phyloP scores from a whole-genome alignment of 2,113 vertebrate genomes.

The Campylorhamphus procurvoides region DNA sequence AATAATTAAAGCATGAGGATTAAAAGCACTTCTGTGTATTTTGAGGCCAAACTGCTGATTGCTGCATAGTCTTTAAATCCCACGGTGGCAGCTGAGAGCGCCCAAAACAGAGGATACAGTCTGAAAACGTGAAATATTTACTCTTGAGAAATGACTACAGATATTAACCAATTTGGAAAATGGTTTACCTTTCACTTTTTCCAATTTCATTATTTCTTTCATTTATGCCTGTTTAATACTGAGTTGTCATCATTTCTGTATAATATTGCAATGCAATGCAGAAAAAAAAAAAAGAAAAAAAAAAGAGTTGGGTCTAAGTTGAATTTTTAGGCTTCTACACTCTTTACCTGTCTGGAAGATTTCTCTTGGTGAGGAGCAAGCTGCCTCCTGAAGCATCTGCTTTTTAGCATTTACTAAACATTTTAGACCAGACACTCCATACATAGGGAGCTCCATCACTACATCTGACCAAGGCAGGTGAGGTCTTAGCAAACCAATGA shows the following conservation, averaged over 20 bases:
- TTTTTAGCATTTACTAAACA: background rate
- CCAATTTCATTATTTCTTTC: background rate
- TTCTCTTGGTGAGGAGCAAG: background rate
- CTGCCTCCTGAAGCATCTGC: background rate
- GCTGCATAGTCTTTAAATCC: background rate
- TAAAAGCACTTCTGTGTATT: background rate
- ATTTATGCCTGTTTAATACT: background rate
- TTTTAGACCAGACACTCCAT: background rate
- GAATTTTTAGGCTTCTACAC: background rate
- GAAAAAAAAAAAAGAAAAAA: background rate
- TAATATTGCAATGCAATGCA: background rate
- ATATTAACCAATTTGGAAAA: background rate
- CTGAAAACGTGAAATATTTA: background rate
- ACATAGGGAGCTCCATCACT: background rate
- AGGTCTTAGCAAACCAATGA: background rate
- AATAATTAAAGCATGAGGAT: background rate
- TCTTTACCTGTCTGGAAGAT: background rate
- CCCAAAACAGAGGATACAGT: background rate
- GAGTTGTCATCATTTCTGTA: rapidly evolving
- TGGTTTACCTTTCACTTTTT: background rate
- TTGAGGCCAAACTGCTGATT: background rate
- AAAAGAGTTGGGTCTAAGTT: background rate
- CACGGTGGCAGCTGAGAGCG: background rate
- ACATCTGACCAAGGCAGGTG: background rate
- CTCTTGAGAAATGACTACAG: background rate